Evolutionary conservation across 2,797 vertebrate species (phyloP).

Genomic region (Tenualosa thibaudeaui): DNA sequence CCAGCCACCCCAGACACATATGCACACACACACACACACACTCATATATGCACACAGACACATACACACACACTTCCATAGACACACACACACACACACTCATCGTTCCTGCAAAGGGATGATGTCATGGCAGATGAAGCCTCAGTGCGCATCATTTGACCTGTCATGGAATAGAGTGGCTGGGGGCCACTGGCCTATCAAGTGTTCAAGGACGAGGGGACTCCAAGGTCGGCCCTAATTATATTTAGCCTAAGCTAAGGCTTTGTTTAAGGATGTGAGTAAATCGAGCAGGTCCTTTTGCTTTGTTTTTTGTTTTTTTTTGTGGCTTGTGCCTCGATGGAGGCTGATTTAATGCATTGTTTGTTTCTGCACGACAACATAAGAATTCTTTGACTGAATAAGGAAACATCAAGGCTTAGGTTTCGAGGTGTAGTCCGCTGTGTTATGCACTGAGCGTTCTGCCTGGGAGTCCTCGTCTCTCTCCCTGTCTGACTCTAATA

Average conservation of each 20-base stretch:
- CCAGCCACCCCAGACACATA: no score
- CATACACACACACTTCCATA: no score
- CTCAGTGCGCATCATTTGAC: neutral
- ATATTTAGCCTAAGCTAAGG: neutral
- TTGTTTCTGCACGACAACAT: neutral
- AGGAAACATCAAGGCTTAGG: neutral
- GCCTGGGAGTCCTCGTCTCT: neutral
- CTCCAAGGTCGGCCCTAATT: neutral
- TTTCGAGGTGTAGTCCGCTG: neutral
- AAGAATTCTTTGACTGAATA: neutral
- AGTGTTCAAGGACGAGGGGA: neutral
- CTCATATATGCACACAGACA: no score
- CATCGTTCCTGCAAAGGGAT: neutral
- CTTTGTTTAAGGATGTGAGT: neutral
- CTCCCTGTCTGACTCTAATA: constrained; percentile 31
- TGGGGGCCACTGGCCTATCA: neutral
- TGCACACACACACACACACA: no score
- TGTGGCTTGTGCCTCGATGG: neutral
- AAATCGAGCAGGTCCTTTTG: neutral
- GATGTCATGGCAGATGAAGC: constrained; percentile 8
- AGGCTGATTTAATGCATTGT: neutral
- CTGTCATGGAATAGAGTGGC: neutral
- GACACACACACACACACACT: neutral
- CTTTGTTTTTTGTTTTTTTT: neutral
- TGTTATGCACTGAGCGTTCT: constrained; percentile 18